Evolutionary conservation across 2,113 vertebrate genomes (phyloP), one percentile per base, ranked within the genome.

Genomic region (Phaethornis superciliosus): DNA sequence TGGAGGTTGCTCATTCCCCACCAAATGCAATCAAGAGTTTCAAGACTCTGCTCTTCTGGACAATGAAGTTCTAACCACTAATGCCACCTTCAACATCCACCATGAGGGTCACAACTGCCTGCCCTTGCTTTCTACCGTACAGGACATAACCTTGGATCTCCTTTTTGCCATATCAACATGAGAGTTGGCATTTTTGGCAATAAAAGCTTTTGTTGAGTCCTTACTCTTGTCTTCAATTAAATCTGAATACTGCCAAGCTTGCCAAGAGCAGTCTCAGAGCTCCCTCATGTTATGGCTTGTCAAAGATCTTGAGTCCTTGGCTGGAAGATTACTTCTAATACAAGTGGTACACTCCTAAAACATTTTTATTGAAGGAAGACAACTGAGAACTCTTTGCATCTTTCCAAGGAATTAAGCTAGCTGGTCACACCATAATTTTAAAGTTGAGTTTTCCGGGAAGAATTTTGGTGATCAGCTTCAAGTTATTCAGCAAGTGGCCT

Each of bases 361-460:
- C 13, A 14, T 10, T 75, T 59, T 28, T 88, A 54, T 81, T 78
- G 60, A 37, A 84, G 69, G 64, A 86, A 83, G 81, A 59, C 15
- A 79, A 44, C 33, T 7, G 33, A 65, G 33, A 81, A 71, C 33
- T 56, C 55, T 14, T 24, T 20, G 14, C 6, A 37, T 4, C 10
- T 72, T 91, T 89, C 74, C 24, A 52, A 64, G 62, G 68, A 92
- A 89, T 68, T 44, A 30, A 78, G 37, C 28, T 71, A 58, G 26
- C 32, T 35, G 28, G 32, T 52, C 65, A 56, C 30, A 92, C 75
- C 3, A 75, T 47, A 87, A 55, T 60, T 64, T 35, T 82, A 7
- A 88, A 82, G 17, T 9, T 85, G 37, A 83, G 37, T 71, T 81
- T 95, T 81, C 74, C 54, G 68, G 60, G 49, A 78, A 81, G 20